Conservation (phyloP, 2,797 vertebrate genomes). For the Platalea minor region DNA sequence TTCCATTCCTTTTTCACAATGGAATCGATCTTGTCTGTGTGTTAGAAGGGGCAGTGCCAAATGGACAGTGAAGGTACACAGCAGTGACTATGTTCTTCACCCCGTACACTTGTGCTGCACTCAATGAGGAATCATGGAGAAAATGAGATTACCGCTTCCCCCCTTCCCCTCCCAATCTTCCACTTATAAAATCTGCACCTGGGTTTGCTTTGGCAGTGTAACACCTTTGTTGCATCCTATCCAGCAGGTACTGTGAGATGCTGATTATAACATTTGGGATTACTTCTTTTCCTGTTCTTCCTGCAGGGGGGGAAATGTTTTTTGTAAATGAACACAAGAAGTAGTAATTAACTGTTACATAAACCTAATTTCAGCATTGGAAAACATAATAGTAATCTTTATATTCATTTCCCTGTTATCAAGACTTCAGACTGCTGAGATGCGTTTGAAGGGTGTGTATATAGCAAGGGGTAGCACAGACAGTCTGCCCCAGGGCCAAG, state of each 20-base stretch:
- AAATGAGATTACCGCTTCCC: background rate
- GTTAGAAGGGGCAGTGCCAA: background rate
- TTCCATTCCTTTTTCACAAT: background rate
- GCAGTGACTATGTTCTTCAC: background rate
- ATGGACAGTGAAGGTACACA: background rate
- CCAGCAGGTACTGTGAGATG: background rate
- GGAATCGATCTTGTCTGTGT: background rate
- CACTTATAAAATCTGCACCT: background rate
- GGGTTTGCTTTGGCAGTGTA: background rate
- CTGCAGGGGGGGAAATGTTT: background rate
- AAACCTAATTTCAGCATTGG: background rate
- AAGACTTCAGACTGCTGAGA: background rate
- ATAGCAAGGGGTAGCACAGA: background rate
- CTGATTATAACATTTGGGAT: background rate
- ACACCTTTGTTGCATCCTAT: background rate
- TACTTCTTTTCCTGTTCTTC: background rate
- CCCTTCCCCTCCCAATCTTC: background rate
- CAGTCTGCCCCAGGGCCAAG: background rate
- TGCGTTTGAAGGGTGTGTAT: background rate
- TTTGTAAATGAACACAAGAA: conserved; percentile 15
- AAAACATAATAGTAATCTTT: background rate
- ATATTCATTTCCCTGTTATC: background rate
- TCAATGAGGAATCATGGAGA: background rate
- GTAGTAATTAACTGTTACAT: background rate
- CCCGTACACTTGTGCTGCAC: fast-evolving